Conservation (phyloP, 2,113 vertebrate species). For the Uria lomvia region DNA sequence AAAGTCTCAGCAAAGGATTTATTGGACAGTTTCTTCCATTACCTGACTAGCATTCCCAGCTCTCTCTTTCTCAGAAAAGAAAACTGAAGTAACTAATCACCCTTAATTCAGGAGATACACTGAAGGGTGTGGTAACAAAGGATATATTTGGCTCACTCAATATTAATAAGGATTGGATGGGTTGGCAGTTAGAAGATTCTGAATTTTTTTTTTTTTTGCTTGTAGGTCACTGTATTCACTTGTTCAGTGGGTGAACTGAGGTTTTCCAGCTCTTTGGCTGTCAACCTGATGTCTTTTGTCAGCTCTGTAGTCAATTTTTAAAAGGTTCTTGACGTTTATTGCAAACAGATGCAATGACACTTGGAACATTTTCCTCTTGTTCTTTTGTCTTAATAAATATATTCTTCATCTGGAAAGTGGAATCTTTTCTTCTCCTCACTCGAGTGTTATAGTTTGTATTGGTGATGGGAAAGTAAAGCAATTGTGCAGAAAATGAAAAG, state of each 20-base stretch:
- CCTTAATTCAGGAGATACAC: not conserved
- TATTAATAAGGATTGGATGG: not conserved
- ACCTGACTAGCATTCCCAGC: not conserved
- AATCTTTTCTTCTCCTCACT: not conserved
- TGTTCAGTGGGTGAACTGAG: not conserved
- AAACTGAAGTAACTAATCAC: not conserved
- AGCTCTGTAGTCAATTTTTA: slow-evolving; percentile 22
- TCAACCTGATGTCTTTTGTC: slow-evolving; percentile 37
- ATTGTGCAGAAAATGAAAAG: slow-evolving; percentile 39
- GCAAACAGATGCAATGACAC: slow-evolving; percentile 27
- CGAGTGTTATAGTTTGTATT: not conserved
- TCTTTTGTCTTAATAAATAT: slow-evolving; percentile 48
- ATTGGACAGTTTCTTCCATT: not conserved
- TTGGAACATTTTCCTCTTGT: slow-evolving; percentile 29
- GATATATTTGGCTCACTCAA: not conserved
- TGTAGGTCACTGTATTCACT: not conserved
- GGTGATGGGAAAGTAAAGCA: slow-evolving; percentile 21
- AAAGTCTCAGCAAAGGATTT: not conserved
- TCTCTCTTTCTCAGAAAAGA: not conserved
- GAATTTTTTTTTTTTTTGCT: not conserved
- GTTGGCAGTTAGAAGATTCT: not conserved
- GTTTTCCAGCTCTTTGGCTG: not conserved
- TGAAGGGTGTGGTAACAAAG: not conserved
- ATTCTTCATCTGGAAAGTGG: not conserved
- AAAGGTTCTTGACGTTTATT: slow-evolving; percentile 7